These are phyloP conservation scores for Chirona hameri DNA, from an alignment of 2,888 invertebrate genomes.

Conservation along the genomic window DNA sequence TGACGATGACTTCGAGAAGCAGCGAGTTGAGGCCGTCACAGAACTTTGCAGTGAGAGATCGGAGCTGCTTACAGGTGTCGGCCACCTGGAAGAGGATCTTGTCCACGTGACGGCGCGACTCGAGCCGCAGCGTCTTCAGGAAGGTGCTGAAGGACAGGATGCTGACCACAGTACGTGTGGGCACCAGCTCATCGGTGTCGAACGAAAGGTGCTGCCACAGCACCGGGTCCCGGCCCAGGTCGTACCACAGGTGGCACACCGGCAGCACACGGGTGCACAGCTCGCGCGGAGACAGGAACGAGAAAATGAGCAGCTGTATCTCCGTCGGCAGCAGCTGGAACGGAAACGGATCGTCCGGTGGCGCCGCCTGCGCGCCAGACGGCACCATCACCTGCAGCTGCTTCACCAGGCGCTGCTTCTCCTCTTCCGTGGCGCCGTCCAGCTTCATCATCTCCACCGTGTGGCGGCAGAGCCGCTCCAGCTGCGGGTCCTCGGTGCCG, in stretches of 20 bases:
- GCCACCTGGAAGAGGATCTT: constrained; percentile 34
- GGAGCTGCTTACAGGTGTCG: constrained; percentile 33
- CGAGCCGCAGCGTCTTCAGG: constrained; percentile 34
- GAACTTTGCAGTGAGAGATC: constrained; percentile 35
- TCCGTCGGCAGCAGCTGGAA: constrained; percentile 38
- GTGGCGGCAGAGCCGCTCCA: constrained; percentile 2
- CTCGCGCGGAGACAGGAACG: constrained; percentile 38
- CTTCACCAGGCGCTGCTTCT: constrained; percentile 7
- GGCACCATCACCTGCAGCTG: neutral
- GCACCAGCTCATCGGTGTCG: constrained; percentile 28
- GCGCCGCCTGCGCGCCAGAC: neutral
- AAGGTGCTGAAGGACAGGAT: constrained; percentile 31
- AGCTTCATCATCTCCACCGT: constrained; percentile 27
- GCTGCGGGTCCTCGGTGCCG: neutral
- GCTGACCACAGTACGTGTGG: constrained; percentile 26
- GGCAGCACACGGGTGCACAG: constrained; percentile 37
- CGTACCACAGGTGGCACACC: constrained; percentile 38
- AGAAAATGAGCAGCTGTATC: constrained; percentile 39
- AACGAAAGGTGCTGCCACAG: constrained; percentile 39
- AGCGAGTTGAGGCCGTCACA: constrained; percentile 34
- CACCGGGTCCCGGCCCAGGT: constrained; percentile 37
- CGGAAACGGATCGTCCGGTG: constrained; percentile 30
- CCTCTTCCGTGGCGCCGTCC: constrained; percentile 1
- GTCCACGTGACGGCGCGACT: constrained; percentile 34
- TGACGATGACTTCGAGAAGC: constrained; percentile 30